Conservation (phyloP, 1,140 invertebrate genomes). For the Saccostrea echinata region DNA sequence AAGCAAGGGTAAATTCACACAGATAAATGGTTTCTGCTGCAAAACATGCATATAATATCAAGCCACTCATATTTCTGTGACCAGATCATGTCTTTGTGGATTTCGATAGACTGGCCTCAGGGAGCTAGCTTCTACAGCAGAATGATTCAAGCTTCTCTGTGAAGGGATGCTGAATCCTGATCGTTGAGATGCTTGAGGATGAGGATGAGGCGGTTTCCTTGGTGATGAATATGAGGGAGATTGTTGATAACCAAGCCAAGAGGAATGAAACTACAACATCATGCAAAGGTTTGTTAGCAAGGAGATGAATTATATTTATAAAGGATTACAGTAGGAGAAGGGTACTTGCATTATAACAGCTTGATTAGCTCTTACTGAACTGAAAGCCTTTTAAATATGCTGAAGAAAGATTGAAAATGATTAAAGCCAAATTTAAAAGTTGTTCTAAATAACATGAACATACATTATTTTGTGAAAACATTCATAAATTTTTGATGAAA, state of each 20-base stretch:
- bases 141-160: conserved; percentile 20
- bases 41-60: background rate
- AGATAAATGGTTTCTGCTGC: background rate
- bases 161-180: conserved; percentile 29
- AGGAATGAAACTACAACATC: conserved; percentile 38
- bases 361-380: background rate
- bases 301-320: background rate
- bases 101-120: background rate
- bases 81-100: conserved; percentile 16
- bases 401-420: background rate
- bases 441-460: background rate
- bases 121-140: background rate
- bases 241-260: conserved; percentile 37
- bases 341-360: background rate
- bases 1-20: background rate
- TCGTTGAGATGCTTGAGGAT: conserved; percentile 35
- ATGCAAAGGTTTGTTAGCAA: conserved; percentile 34
- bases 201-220: conserved; percentile 29
- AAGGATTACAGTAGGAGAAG: background rate
- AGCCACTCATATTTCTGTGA: conserved; percentile 40
- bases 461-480: background rate
- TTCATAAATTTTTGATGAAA: background rate
- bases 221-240: conserved; percentile 24
- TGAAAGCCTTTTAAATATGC: background rate
- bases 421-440: background rate